Conservation (phyloP, 2,113 vertebrate genomes). For the Neotragus moschatus region DNA sequence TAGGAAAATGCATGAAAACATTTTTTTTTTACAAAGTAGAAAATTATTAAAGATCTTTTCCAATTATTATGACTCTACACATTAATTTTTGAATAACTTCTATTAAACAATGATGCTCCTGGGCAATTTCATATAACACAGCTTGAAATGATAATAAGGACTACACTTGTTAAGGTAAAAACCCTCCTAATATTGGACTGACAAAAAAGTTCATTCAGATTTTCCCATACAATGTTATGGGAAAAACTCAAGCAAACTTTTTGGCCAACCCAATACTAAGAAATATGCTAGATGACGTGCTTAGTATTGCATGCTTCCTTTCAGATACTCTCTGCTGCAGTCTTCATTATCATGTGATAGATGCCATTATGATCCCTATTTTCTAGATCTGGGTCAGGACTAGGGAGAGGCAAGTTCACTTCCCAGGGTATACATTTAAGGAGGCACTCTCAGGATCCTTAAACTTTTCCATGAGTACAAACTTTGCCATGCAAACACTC, state of each 20-base stretch:
- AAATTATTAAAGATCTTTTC: neutral
- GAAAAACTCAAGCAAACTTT: neutral
- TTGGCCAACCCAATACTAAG: neutral
- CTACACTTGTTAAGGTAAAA: neutral
- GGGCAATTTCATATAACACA: neutral
- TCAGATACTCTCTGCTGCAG: neutral
- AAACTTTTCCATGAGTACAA: neutral
- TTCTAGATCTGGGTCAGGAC: neutral
- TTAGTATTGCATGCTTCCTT: neutral
- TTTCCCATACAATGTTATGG: neutral
- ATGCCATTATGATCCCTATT: neutral
- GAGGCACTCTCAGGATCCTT: neutral
- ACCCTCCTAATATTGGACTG: neutral
- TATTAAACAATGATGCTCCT: neutral
- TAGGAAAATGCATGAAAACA: neutral
- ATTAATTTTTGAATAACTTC: neutral
- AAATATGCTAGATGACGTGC: neutral
- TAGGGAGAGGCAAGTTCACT: neutral
- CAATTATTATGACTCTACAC: neutral
- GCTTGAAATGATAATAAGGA: neutral
- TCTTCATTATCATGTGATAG: neutral
- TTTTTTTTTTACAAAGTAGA: neutral
- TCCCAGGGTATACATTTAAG: neutral
- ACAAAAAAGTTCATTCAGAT: neutral
- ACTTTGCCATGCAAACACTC: neutral